Evolutionary conservation across 2,113 vertebrate species (phyloP).

Genomic region (Delphinus delphis): DNA sequence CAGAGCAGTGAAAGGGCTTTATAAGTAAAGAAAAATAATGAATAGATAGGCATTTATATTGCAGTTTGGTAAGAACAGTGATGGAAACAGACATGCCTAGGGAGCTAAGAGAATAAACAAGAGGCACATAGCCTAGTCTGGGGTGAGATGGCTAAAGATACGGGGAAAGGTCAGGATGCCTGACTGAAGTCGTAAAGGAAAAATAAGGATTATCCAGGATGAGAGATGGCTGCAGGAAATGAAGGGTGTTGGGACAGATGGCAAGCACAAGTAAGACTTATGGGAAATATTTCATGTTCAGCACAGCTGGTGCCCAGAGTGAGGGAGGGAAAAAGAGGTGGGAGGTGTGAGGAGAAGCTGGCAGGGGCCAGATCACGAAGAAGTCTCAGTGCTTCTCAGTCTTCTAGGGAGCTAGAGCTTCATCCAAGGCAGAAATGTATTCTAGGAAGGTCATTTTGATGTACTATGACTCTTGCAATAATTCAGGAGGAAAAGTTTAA

Average conservation of each 20-base stretch:
- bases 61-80: neutral
- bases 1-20: neutral
- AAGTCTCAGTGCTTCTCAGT: too few species aligned
- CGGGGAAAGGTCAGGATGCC: neutral
- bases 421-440: neutral
- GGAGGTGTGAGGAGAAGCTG: neutral
- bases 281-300: neutral
- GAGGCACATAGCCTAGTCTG: neutral
- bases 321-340: neutral
- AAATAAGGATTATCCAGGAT: neutral
- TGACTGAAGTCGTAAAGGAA: neutral
- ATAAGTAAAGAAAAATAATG: neutral
- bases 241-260: too few species aligned
- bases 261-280: neutral
- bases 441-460: neutral
- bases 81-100: neutral
- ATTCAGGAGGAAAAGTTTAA: neutral
- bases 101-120: neutral
- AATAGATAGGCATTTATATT: neutral
- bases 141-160: neutral
- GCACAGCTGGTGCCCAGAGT: neutral
- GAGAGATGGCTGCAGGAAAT: neutral
- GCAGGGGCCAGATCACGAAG: neutral
- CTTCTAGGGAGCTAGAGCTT: neutral
- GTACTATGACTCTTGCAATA: neutral